Evolutionary conservation across 2,888 invertebrate species (phyloP).

Genomic region (Schizaphis graminum): DNA sequence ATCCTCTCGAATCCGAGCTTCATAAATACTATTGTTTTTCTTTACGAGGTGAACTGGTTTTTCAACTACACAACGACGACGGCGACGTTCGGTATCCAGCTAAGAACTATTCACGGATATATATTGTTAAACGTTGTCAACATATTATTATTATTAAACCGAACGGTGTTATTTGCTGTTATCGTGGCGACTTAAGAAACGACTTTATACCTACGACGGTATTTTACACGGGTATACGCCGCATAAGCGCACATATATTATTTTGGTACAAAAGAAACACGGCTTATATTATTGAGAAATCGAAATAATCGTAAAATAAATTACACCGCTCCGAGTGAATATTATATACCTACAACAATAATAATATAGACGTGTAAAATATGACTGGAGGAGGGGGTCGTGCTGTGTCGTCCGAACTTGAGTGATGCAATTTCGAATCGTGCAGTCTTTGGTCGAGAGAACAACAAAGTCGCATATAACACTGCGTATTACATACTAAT

Average conservation of each 20-base stretch:
- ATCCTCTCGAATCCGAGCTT: constrained; percentile 43
- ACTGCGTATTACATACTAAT: not conserved
- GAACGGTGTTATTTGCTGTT: not conserved
- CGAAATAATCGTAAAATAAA: constrained; percentile 28
- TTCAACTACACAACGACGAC: not conserved
- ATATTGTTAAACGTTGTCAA: constrained; percentile 35
- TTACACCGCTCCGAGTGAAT: not conserved
- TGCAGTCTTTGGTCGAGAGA: not conserved
- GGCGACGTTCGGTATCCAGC: not conserved
- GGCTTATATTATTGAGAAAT: constrained; percentile 9
- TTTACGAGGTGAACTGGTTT: constrained; percentile 43
- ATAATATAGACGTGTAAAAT: not conserved
- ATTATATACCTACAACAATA: not conserved
- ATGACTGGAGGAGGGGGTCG: not conserved
- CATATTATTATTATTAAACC: not conserved
- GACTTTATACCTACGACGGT: not conserved
- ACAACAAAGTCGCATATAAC: not conserved
- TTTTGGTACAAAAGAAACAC: constrained; percentile 23
- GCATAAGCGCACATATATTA: not conserved
- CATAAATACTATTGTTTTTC: constrained; percentile 39
- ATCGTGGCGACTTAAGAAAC: not conserved
- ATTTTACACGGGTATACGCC: not conserved
- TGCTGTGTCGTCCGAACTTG: constrained; percentile 7
- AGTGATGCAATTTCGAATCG: not conserved
- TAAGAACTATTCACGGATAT: not conserved